Percentiles rank a stretch among this genome's conserved stretches.
Conservation (phyloP, 1,140 invertebrate genomes). For the Aphelenchoides fujianensis region DNA sequence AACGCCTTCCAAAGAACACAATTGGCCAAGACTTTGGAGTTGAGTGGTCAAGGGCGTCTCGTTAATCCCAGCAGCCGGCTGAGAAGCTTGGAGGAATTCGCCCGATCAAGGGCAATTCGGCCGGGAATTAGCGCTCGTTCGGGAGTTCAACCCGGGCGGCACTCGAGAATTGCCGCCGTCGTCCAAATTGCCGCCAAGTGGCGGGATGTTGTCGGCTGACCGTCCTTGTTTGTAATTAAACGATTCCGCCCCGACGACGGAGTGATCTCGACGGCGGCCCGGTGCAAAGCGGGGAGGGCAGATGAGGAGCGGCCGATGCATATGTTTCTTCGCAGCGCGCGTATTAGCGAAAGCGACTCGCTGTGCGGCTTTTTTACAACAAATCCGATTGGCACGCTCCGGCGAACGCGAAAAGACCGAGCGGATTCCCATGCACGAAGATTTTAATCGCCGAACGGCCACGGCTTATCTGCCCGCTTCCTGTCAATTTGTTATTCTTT, state of each 20-base stretch:
- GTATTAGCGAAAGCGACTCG: too few species aligned
- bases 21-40: neutral
- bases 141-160: neutral
- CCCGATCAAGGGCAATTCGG: too few species aligned
- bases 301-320: neutral
- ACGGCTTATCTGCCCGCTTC: neutral
- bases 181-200: neutral
- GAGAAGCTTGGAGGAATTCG: neutral
- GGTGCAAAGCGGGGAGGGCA: too few species aligned
- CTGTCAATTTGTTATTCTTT: slow-evolving; percentile 1
- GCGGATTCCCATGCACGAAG: neutral
- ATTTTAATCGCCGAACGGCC: neutral
- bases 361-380: neutral
- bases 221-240: neutral
- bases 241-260: too few species aligned
- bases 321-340: slow-evolving; percentile 2
- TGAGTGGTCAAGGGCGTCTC: too few species aligned
- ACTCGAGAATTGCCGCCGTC: neutral
- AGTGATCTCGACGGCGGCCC: too few species aligned
- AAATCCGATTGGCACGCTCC: neutral
- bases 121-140: neutral
- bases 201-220: neutral
- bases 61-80: neutral
- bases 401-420: neutral
- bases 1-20: neutral